Evolutionary conservation across 2,888 invertebrate genomes (phyloP).

Genomic region (Drosophila quinaria): DNA sequence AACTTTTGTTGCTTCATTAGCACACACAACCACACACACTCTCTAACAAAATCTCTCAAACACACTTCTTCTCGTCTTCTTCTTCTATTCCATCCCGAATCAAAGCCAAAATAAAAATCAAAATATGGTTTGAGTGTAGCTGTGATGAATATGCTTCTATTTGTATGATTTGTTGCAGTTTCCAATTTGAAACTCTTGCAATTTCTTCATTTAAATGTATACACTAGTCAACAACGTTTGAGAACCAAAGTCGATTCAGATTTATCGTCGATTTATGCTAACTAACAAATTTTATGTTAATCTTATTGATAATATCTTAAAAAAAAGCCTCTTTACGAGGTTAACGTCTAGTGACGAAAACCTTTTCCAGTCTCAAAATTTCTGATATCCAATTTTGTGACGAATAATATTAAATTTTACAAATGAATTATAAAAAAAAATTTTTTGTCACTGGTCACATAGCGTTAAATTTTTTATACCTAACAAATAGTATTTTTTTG

Average conservation of each 20-base stretch:
- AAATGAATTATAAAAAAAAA: no score
- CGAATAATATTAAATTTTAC: no score
- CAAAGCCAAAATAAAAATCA: background rate
- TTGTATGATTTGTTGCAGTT: conserved; percentile 17
- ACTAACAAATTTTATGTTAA: background rate
- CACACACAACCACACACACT: conserved; percentile 24
- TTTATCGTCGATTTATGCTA: no score
- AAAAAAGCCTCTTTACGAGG: no score
- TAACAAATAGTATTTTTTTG: no score
- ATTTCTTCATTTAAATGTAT: conserved; percentile 5
- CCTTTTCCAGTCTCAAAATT: no score
- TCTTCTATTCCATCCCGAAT: conserved; percentile 4
- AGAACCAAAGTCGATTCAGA: background rate
- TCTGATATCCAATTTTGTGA: no score
- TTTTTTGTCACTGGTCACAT: no score
- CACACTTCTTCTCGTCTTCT: background rate
- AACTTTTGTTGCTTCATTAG: conserved; percentile 46
- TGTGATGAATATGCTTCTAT: conserved; percentile 6
- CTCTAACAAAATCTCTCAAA: background rate
- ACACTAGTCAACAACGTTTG: conserved; percentile 8
- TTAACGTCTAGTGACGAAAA: no score
- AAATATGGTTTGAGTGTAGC: background rate
- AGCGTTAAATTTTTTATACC: no score
- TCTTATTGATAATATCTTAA: no score
- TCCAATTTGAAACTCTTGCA: conserved; percentile 6